Conservation (phyloP, 1,140 invertebrate species). For the Lordiphosa mommai region DNA sequence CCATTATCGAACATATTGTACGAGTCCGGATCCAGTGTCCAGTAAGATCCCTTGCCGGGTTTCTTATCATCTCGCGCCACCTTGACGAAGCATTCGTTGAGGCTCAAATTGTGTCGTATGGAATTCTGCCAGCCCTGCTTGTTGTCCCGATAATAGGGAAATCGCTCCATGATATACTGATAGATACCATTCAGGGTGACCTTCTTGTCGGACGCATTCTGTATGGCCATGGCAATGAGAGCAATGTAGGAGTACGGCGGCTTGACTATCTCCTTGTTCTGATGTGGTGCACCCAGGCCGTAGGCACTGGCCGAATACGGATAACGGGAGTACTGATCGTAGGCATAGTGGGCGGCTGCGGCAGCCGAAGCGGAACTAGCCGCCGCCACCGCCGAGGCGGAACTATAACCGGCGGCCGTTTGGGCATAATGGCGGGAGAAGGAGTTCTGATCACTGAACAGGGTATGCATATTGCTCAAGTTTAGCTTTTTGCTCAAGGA, state of each 20-base stretch:
- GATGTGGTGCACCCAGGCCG: constrained; percentile 83
- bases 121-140: constrained; percentile 98
- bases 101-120: constrained; percentile 96
- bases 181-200: constrained; percentile 99
- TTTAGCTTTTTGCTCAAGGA: constrained; percentile 1
- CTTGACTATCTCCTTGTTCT: constrained; percentile 95
- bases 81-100: constrained; percentile 99
- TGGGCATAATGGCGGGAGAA: constrained; percentile 82
- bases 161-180: constrained; percentile 98
- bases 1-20: constrained; percentile 99
- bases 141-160: constrained; percentile 98
- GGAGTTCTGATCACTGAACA: constrained; percentile 92
- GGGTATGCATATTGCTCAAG: constrained; percentile 87
- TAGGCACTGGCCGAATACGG: constrained; percentile 82
- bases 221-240: constrained; percentile 98
- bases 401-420: constrained; percentile 81
- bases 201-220: constrained; percentile 94
- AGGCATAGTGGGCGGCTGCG: constrained; percentile 80
- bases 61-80: constrained; percentile 95
- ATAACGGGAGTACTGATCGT: constrained; percentile 87
- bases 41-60: constrained; percentile 97
- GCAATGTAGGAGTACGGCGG: constrained; percentile 99
- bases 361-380: constrained; percentile 80
- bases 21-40: constrained; percentile 97
- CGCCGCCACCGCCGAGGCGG: constrained; percentile 80